Conservation (phyloP, 2,888 invertebrate genomes). For the Heliconius ismenius region DNA sequence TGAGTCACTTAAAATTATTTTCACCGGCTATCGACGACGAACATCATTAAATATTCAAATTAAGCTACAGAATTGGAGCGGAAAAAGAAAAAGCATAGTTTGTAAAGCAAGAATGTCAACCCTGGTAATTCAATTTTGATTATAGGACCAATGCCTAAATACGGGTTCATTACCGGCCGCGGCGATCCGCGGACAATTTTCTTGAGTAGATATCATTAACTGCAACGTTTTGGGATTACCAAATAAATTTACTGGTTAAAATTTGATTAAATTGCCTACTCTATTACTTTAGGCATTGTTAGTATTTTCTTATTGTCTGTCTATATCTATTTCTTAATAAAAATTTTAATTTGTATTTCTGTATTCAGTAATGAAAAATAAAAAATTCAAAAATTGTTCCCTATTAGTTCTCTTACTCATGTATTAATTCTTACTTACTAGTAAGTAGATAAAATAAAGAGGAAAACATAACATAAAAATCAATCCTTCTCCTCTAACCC, state of each 20-base stretch:
- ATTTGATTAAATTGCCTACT: conserved; percentile 68
- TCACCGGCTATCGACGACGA: conserved; percentile 47
- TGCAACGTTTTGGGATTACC: conserved; percentile 66
- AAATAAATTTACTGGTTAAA: conserved; percentile 74
- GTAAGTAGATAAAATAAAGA: too few species aligned
- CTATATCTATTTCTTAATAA: not conserved
- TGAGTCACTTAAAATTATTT: conserved; percentile 44
- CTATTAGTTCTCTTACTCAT: too few species aligned
- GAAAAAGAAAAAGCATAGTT: conserved; percentile 75
- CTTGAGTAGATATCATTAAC: conserved; percentile 78
- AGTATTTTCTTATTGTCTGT: not conserved
- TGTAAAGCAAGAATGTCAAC: conserved; percentile 77
- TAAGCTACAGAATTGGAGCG: conserved; percentile 74
- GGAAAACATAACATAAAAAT: too few species aligned
- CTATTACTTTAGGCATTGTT: conserved; percentile 66
- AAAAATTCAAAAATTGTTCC: too few species aligned
- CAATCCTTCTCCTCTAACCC: too few species aligned
- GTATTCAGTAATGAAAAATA: too few species aligned
- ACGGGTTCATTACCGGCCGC: conserved; percentile 75
- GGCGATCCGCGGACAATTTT: conserved; percentile 78
- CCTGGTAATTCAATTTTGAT: conserved; percentile 81
- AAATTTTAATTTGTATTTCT: not conserved
- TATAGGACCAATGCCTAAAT: conserved; percentile 80
- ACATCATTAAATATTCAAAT: conserved; percentile 72
- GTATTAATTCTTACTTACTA: too few species aligned